These are phyloP conservation scores for Sarcoramphus papa DNA, from an alignment of 2,797 vertebrate genomes.

Conservation along the genomic window DNA sequence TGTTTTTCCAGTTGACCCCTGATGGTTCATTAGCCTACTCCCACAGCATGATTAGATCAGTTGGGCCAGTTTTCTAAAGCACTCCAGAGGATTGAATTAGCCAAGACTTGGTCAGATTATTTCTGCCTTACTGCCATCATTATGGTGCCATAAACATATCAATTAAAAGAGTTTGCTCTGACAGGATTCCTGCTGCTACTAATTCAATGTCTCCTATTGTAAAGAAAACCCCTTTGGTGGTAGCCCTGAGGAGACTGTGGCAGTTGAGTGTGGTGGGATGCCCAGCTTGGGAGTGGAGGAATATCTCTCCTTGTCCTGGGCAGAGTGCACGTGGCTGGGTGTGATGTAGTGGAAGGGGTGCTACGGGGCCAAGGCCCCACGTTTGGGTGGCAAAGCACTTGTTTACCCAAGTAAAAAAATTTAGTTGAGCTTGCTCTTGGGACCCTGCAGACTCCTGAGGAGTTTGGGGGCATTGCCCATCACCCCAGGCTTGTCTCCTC, in stretches of 20 bases:
- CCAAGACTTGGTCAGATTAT: slow-evolving; percentile 22
- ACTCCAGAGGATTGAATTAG: neutral
- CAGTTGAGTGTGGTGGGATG: neutral
- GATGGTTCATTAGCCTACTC: neutral
- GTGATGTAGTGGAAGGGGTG: neutral
- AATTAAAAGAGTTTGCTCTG: neutral
- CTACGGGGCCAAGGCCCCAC: rapidly evolving
- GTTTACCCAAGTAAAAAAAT: neutral
- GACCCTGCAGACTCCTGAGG: neutral
- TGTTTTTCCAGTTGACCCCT: neutral
- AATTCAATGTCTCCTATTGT: neutral
- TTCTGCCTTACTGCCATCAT: slow-evolving; percentile 20
- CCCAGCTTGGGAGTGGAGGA: rapidly evolving
- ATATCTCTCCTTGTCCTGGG: neutral
- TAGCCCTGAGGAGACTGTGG: neutral
- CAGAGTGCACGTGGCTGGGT: neutral
- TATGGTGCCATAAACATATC: neutral
- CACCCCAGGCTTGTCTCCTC: neutral
- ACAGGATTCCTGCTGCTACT: neutral
- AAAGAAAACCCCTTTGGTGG: slow-evolving; percentile 7
- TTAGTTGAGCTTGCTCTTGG: neutral
- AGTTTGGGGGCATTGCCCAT: neutral
- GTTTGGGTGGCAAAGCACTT: neutral
- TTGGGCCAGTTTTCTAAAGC: neutral
- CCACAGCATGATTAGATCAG: neutral